Base-by-base conservation (phyloP, 2,113 vertebrate species). In the Phycodurus eques region DNA sequence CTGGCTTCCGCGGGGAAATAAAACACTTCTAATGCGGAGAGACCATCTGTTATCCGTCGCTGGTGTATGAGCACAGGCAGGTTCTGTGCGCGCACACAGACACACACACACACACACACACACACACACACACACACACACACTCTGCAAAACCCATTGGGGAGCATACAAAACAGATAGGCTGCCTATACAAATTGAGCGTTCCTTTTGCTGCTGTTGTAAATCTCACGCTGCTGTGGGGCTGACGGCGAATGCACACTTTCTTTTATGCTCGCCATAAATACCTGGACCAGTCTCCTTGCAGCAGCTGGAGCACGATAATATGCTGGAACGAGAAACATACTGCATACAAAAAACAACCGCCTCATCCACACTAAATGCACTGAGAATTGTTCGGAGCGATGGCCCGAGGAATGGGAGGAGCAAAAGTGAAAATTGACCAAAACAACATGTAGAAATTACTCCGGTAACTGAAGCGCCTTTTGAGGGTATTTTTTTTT, bases 31-130 rank as follows among this genome's bases (percentile, higher is more conserved):
- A 90, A 91, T 91, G 87, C 90, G 88, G 81, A 82, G 83, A 85
- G 82, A 90, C 91, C 92, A 92, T 92, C 91, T 93, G 91, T 91
- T 92, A 90, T 88, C 88, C 88, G 90, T 89, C 88, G 90, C 90
- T 90, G 88, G 90, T 91, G 90, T 89, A 89, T 88, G 87, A 79
- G 85, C 83, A 84, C 89, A 84, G 84, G 80, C 78, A 33, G 80
- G 84, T 72, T 73, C 51, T 0, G 75, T 44, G 71, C 62, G 33
- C 70, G 5, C 69, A 22, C 43, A 70, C 60, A 63, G 35, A 31
- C 46, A 60, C 47, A 70, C 64, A 63, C 47, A 31, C 53, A 60
- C 63, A 66, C 62, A 51, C 22, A 66, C 77, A 67, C 82, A 27
- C 35, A 74, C 63, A 68, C 42, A 27, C 42, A 74, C 63, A 70